These are phyloP conservation scores for Bettongia penicillata DNA, from an alignment of 2,113 vertebrate species.

Conservation along the genomic window DNA sequence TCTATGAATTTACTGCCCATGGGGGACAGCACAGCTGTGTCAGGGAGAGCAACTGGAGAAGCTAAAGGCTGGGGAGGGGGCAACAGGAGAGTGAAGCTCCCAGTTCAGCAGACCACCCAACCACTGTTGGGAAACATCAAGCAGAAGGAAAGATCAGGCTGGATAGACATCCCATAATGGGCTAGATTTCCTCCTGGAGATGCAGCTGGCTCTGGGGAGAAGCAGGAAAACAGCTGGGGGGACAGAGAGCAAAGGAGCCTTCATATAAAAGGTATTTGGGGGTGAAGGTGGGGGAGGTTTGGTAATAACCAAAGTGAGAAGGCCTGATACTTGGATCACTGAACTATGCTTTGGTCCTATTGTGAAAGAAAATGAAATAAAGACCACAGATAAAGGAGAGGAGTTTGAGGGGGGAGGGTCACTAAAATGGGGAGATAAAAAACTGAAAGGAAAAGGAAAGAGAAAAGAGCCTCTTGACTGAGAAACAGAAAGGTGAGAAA, in stretches of 20 bases:
- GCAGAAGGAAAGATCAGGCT: not conserved
- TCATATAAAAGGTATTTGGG: not conserved
- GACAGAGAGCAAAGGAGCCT: slow-evolving; percentile 17
- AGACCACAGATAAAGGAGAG: not conserved
- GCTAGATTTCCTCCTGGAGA: not conserved
- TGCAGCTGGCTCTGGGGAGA: slow-evolving; percentile 57
- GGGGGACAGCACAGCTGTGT: slow-evolving; percentile 20
- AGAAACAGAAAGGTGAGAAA: not conserved
- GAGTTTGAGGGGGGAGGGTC: not conserved
- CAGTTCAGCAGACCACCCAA: not conserved
- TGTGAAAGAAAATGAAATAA: not conserved
- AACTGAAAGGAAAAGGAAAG: not conserved
- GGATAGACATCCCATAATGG: not conserved
- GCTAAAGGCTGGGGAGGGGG: not conserved
- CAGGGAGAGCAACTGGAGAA: slow-evolving; percentile 36
- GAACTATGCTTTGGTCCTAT: not conserved
- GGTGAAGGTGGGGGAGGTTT: not conserved
- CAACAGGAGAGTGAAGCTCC: not conserved
- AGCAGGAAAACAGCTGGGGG: not conserved
- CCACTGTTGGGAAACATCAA: not conserved
- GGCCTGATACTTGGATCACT: not conserved
- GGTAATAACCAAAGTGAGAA: not conserved
- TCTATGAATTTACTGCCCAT: not conserved
- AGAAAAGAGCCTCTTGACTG: not conserved
- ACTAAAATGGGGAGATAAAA: not conserved